These are phyloP conservation scores for Nerophis lumbriciformis DNA, from an alignment of 2,113 vertebrate genomes.

Conservation along the genomic window DNA sequence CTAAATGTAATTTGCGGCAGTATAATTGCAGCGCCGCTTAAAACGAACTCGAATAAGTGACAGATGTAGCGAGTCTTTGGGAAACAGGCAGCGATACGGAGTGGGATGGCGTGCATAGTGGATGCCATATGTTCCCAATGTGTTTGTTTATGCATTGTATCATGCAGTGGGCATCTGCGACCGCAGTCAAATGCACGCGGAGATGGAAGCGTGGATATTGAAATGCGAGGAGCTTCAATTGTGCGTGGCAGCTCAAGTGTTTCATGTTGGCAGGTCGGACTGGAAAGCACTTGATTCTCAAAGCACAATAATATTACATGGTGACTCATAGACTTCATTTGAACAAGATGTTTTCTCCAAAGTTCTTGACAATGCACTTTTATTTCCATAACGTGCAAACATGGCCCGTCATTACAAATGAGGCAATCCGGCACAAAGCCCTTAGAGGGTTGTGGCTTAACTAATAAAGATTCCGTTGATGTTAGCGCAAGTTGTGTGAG, in stretches of 20 bases:
- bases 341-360: slow-evolving; percentile 4
- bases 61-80: background rate
- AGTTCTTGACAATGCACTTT: slow-evolving; percentile 7
- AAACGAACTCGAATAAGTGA: background rate
- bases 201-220: slow-evolving; percentile 50
- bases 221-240: slow-evolving; percentile 51
- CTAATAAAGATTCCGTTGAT: slow-evolving; percentile 19
- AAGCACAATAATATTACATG: slow-evolving; percentile 38
- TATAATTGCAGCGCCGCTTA: background rate
- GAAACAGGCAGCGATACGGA: background rate
- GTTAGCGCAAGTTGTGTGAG: slow-evolving; percentile 18
- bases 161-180: slow-evolving; percentile 26
- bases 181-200: slow-evolving; percentile 65
- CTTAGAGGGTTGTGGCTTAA: slow-evolving; percentile 29
- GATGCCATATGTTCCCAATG: slow-evolving; percentile 3
- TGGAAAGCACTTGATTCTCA: slow-evolving; percentile 44
- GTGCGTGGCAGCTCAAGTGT: slow-evolving; percentile 25
- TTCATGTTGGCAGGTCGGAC: slow-evolving; percentile 25
- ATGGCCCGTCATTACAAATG: slow-evolving; percentile 15
- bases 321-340: slow-evolving; percentile 8
- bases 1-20: background rate
- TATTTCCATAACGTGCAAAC: slow-evolving; percentile 10
- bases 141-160: slow-evolving; percentile 43
- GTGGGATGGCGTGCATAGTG: background rate
- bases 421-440: slow-evolving; percentile 18